Percentiles rank a stretch among this genome's conserved stretches.
phyloP scores from a whole-genome alignment of 2,797 vertebrate genomes.

The Sparus aurata region DNA sequence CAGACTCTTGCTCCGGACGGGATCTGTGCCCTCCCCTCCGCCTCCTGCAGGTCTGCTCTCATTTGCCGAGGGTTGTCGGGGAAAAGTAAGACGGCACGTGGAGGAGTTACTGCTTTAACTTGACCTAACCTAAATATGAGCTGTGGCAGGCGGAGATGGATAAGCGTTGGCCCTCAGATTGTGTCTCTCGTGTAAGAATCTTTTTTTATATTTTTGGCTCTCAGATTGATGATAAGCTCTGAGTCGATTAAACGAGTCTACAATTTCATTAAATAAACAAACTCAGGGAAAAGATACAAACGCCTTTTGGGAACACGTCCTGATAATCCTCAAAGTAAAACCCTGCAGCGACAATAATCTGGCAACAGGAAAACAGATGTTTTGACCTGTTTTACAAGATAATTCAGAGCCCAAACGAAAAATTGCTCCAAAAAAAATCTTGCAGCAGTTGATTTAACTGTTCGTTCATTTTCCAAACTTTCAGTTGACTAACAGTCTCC shows the following conservation, averaged over 20 bases:
- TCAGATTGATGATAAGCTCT: not conserved
- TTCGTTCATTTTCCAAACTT: not conserved
- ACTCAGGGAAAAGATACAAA: not conserved
- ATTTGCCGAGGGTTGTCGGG: conserved; percentile 39
- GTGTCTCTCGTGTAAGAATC: conserved; percentile 9
- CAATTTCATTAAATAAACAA: not conserved
- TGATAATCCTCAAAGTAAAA: conserved; percentile 26
- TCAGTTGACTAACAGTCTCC: not conserved
- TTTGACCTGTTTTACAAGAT: conserved; percentile 10
- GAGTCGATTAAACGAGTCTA: not conserved
- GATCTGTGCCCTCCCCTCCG: conserved; percentile 13
- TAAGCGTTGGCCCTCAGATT: conserved; percentile 8
- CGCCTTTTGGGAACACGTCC: not conserved
- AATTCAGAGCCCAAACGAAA: not conserved
- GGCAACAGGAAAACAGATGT: not conserved
- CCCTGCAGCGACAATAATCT: not conserved
- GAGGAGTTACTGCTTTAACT: conserved; percentile 41
- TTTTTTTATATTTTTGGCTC: not conserved
- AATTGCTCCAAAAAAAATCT: not conserved
- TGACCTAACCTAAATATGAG: conserved; percentile 62
- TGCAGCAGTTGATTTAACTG: not conserved
- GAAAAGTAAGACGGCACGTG: conserved; percentile 28
- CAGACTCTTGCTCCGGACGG: conserved; percentile 35
- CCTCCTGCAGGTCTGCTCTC: conserved; percentile 43
- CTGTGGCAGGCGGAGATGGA: conserved; percentile 31